These are phyloP conservation scores for Rhadinocentrus ornatus DNA, from an alignment of 2,797 vertebrate species.

Conservation along the genomic window DNA sequence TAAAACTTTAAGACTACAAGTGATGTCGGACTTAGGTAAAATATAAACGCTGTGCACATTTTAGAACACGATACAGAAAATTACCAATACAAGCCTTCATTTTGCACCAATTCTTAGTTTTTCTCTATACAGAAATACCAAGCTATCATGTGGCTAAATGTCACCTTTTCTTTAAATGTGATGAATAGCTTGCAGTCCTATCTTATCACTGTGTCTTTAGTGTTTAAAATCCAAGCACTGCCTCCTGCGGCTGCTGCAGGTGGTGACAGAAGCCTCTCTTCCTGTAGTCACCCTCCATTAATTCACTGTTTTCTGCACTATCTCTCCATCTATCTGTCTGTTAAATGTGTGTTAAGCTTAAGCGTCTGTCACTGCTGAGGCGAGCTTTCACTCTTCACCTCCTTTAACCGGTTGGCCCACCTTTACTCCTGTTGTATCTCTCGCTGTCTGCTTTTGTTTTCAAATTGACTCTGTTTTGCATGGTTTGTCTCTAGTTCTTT, in stretches of 20 bases:
- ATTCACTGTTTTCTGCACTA: conserved; percentile 39
- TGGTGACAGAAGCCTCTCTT: conserved; percentile 57
- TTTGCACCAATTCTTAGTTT: not conserved
- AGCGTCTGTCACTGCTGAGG: conserved; percentile 46
- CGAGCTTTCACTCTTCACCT: conserved; percentile 55
- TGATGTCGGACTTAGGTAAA: not conserved
- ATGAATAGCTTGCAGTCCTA: conserved; percentile 45
- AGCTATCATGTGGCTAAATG: conserved; percentile 54
- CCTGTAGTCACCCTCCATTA: conserved; percentile 53
- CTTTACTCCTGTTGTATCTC: conserved; percentile 36
- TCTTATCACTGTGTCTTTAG: conserved; percentile 64
- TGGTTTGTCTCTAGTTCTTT: not conserved
- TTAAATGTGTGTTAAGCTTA: conserved; percentile 64
- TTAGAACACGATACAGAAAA: not conserved
- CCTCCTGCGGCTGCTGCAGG: conserved; percentile 35
- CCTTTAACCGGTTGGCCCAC: conserved; percentile 57
- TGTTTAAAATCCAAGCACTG: conserved; percentile 40
- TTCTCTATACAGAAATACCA: conserved; percentile 16
- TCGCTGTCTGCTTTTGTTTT: conserved; percentile 28
- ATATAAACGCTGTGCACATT: not conserved
- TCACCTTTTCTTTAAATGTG: conserved; percentile 61
- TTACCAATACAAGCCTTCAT: not conserved
- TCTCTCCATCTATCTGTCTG: conserved; percentile 59
- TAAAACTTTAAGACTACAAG: not conserved
- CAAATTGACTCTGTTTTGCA: conserved; percentile 8